These are phyloP conservation scores for Anseranas semipalmata DNA, from an alignment of 2,113 vertebrate species.

Conservation along the genomic window DNA sequence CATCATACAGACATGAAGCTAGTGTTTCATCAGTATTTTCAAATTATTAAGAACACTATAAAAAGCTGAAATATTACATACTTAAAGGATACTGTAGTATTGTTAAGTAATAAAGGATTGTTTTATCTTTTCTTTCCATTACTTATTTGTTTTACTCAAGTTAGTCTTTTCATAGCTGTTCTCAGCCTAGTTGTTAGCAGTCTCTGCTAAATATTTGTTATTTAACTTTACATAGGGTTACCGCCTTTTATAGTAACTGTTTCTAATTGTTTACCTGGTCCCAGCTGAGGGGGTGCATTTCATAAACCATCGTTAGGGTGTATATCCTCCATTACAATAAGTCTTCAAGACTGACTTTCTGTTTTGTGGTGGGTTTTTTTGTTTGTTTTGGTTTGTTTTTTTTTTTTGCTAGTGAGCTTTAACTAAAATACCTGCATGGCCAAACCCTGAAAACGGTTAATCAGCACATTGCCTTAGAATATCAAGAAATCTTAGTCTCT, in stretches of 20 bases:
- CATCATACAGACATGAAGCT: not conserved
- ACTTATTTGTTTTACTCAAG: not conserved
- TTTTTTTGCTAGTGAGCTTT: not conserved
- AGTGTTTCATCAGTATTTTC: not conserved
- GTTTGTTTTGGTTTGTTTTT: not conserved
- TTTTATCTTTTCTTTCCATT: not conserved
- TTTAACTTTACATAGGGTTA: not conserved
- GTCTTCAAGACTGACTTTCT: not conserved
- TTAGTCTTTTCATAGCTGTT: fast-evolving
- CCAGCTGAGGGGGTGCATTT: not conserved
- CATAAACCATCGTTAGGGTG: not conserved
- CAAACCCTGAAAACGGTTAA: not conserved
- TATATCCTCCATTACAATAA: fast-evolving
- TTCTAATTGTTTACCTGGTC: not conserved
- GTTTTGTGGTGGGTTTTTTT: not conserved
- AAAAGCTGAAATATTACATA: not conserved
- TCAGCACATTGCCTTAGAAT: not conserved
- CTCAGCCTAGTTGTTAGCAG: not conserved
- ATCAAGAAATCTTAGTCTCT: not conserved
- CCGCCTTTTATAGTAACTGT: not conserved
- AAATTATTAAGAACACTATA: not conserved
- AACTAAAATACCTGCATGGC: fast-evolving
- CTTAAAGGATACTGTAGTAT: not conserved
- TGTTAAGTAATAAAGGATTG: not conserved
- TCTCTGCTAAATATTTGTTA: fast-evolving